phyloP scores from a whole-genome alignment of 2,797 vertebrate genomes.

The Centropyge bicolor region DNA sequence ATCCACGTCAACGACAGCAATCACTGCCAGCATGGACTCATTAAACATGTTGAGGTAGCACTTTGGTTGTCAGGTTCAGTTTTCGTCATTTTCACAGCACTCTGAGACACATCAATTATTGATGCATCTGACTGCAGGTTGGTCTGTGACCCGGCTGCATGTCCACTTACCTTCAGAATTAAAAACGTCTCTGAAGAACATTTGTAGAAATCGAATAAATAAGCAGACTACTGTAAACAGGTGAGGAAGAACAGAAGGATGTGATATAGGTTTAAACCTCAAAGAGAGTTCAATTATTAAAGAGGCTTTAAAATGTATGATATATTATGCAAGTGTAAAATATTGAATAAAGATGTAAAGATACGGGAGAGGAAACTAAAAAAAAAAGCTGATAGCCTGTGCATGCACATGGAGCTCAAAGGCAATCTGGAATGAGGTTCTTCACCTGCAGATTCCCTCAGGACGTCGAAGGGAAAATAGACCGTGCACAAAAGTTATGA shows the following conservation, averaged over 20 bases:
- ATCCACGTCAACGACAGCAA: conserved; percentile 42
- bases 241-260: neutral
- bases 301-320: neutral
- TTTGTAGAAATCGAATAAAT: neutral
- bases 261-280: neutral
- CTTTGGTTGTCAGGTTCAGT: conserved; percentile 43
- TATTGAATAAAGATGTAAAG: conserved; percentile 13
- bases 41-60: conserved; percentile 46
- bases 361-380: conserved; percentile 7
- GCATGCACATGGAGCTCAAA: conserved; percentile 41
- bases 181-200: conserved; percentile 6
- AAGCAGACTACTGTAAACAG: neutral
- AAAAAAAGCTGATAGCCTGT: conserved; percentile 32
- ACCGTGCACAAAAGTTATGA: conserved; percentile 54
- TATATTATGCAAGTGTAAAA: neutral
- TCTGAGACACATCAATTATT: conserved; percentile 36
- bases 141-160: conserved; percentile 5
- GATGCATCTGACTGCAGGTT: conserved; percentile 8
- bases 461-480: conserved; percentile 59
- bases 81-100: conserved; percentile 44
- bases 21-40: conserved; percentile 36
- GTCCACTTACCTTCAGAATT: conserved; percentile 1
- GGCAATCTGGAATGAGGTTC: conserved; percentile 64
- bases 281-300: neutral
- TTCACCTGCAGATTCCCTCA: conserved; percentile 54